A percentile compares a stretch with the other conserved stretches of the same genome.
phyloP scores from a whole-genome alignment of 1,140 invertebrate species.

The Hypsibius dujardini region DNA sequence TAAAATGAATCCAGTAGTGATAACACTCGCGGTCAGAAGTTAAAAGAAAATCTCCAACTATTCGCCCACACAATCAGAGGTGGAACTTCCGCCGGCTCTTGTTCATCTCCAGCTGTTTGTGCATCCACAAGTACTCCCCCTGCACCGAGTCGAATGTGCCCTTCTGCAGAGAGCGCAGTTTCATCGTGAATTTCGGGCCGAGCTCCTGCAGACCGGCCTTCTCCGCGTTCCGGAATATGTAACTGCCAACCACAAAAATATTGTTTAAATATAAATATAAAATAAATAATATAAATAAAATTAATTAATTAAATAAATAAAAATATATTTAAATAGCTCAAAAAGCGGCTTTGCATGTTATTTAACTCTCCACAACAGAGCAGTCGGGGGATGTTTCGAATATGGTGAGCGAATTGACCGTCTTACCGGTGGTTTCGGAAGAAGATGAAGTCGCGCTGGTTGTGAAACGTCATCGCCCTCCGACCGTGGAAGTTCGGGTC shows the following conservation, averaged over 20 bases:
- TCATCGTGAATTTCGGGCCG: constrained; percentile 84
- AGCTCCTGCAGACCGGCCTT: constrained; percentile 74
- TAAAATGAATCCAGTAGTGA: background rate
- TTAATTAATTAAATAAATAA: constrained; percentile 17
- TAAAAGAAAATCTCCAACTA: background rate
- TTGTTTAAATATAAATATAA: background rate
- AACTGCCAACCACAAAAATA: constrained; percentile 39
- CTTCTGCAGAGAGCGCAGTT: constrained; percentile 74
- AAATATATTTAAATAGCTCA: background rate
- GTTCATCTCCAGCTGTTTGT: constrained; percentile 77
- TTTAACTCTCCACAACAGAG: background rate
- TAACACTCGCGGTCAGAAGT: background rate
- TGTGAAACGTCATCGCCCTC: constrained; percentile 87
- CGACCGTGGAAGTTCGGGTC: constrained; percentile 81
- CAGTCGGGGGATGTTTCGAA: no score
- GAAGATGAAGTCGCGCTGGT: constrained; percentile 96
- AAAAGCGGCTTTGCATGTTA: background rate
- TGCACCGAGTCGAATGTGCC: constrained; percentile 91
- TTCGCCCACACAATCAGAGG: constrained; percentile 39
- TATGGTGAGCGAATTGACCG: no score
- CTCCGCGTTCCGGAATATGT: constrained; percentile 68
- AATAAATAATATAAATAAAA: constrained; percentile 2
- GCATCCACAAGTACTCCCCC: constrained; percentile 92
- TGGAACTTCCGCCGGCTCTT: constrained; percentile 72
- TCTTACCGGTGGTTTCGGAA: constrained; percentile 83